Evolutionary conservation across 2,888 invertebrate species (phyloP).

Genomic region (Rhagium mordax): DNA sequence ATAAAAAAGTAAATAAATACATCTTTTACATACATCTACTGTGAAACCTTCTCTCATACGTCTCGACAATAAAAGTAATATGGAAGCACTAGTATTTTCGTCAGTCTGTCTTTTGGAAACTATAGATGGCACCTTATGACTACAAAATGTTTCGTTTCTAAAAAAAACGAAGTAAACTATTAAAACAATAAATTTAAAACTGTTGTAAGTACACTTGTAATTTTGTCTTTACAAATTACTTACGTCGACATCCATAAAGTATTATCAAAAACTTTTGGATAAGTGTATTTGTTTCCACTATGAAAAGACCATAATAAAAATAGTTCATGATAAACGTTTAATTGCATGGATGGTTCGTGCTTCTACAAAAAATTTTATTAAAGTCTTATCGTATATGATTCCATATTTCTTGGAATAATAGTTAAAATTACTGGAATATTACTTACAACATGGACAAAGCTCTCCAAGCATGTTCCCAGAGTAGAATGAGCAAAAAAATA

Average conservation of each 20-base stretch:
- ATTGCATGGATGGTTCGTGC: slow-evolving; percentile 59
- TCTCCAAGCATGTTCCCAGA: slow-evolving; percentile 79
- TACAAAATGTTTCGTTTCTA: slow-evolving; percentile 74
- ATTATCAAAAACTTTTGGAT: slow-evolving; percentile 56
- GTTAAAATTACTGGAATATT: not conserved
- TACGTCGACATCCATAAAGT: slow-evolving; percentile 58
- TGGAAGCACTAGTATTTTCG: slow-evolving; percentile 75
- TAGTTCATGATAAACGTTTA: slow-evolving; percentile 67
- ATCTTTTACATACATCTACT: slow-evolving; percentile 71
- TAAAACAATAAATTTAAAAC: not conserved
- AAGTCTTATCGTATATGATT: too few relatives aligned
- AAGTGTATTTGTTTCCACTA: slow-evolving; percentile 53
- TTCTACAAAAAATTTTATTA: slow-evolving; percentile 60
- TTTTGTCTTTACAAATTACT: slow-evolving; percentile 41
- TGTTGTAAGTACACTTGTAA: not conserved
- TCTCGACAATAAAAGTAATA: slow-evolving; percentile 80
- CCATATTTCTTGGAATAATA: not conserved
- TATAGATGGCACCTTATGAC: slow-evolving; percentile 72
- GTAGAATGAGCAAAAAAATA: slow-evolving; percentile 84
- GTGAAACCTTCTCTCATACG: slow-evolving; percentile 84
- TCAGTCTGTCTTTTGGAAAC: slow-evolving; percentile 78
- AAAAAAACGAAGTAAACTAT: slow-evolving; percentile 31
- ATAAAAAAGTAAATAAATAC: slow-evolving; percentile 28
- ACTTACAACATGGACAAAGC: slow-evolving; percentile 72
- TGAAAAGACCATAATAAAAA: slow-evolving; percentile 64